A percentile compares a stretch with the other conserved stretches of the same genome.
Evolutionary conservation across 1,140 invertebrate species (phyloP).

Genomic region (Ceratina australensis): DNA sequence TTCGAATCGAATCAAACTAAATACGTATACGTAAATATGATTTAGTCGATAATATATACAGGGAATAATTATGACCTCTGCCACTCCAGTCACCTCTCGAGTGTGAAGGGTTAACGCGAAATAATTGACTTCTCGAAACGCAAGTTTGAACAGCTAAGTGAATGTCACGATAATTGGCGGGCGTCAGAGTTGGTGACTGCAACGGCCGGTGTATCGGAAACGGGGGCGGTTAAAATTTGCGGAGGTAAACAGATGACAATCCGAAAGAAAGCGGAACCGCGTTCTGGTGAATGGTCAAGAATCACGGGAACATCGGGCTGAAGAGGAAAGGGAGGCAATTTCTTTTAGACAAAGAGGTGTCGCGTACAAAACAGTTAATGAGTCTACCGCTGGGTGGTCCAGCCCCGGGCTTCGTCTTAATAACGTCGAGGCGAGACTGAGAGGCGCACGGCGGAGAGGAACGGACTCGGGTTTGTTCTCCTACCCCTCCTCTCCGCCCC

Average conservation of each 20-base stretch:
- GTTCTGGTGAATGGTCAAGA: slow-evolving; percentile 23
- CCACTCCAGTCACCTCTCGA: too few species aligned
- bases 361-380: slow-evolving; percentile 77
- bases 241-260: neutral
- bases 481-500: slow-evolving; percentile 39
- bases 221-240: neutral
- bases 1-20: too few species aligned
- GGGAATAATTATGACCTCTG: too few species aligned
- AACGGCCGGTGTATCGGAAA: neutral
- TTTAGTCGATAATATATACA: too few species aligned
- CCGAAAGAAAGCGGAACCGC: neutral
- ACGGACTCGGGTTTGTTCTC: slow-evolving; percentile 40
- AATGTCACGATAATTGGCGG: too few species aligned
- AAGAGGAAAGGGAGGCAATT: slow-evolving; percentile 51
- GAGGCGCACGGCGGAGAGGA: slow-evolving; percentile 53
- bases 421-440: slow-evolving; percentile 74
- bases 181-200: too few species aligned
- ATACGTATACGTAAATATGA: too few species aligned
- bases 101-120: too few species aligned
- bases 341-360: slow-evolving; percentile 76
- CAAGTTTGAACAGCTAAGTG: too few species aligned
- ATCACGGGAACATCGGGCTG: slow-evolving; percentile 27
- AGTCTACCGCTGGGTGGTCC: slow-evolving; percentile 78
- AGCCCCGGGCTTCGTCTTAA: slow-evolving; percentile 75
- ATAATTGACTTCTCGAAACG: too few species aligned